A percentile compares a stretch with the other conserved stretches of the same genome.
These are phyloP conservation scores for Eledone cirrhosa DNA, from an alignment of 2,888 invertebrate genomes.

Conservation along the genomic window DNA sequence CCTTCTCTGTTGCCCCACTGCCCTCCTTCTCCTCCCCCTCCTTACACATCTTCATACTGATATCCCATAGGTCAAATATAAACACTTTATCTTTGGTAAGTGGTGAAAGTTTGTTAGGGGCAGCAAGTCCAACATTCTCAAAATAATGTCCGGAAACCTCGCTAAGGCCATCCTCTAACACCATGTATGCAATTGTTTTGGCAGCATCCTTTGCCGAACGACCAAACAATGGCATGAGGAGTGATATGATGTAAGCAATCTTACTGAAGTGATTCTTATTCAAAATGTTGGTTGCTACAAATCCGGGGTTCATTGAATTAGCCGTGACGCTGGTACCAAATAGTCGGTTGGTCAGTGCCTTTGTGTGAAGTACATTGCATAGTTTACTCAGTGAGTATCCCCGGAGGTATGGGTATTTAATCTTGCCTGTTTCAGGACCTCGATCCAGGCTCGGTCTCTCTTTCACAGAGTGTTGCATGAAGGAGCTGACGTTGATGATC, in stretches of 20 bases:
- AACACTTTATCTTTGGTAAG: conserved; percentile 7
- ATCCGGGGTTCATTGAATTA: conserved; percentile 19
- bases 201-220: conserved; percentile 7
- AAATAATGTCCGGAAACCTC: conserved; percentile 21
- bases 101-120: conserved; percentile 10
- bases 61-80: not conserved
- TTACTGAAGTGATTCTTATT: not conserved
- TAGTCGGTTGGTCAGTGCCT: not conserved
- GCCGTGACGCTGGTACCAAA: not conserved
- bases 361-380: conserved; percentile 15
- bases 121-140: not conserved
- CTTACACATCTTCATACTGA: not conserved
- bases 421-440: not conserved
- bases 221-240: not conserved
- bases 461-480: not conserved
- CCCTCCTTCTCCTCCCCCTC: not conserved
- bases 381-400: conserved; percentile 15
- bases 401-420: not conserved
- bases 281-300: conserved; percentile 4
- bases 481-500: conserved; percentile 11
- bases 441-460: not conserved
- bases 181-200: not conserved
- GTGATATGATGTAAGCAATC: not conserved
- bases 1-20: no score
- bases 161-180: not conserved